Evolutionary conservation across 2,113 vertebrate genomes (phyloP).

Genomic region (Daboia siamensis): DNA sequence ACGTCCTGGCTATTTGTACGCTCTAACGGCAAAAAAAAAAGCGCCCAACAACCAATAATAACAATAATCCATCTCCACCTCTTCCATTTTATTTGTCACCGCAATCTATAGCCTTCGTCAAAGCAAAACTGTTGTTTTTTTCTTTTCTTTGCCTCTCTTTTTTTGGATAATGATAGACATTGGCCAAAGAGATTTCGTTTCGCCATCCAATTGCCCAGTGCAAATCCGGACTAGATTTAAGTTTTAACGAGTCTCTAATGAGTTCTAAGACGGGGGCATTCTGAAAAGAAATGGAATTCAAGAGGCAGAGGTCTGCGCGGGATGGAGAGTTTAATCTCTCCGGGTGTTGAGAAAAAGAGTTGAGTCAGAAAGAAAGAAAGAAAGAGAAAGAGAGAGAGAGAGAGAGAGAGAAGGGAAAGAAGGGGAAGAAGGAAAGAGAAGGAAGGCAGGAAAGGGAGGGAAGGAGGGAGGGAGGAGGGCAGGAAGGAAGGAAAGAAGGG

Average conservation of each 20-base stretch:
- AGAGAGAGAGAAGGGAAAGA: no score
- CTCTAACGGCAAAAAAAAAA: slow-evolving; percentile 24
- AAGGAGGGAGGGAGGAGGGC: no score
- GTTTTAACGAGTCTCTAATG: not conserved
- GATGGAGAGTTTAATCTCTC: not conserved
- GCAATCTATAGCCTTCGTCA: no score
- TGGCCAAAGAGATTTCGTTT: not conserved
- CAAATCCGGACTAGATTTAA: not conserved
- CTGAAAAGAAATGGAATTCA: not conserved
- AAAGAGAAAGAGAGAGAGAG: no score
- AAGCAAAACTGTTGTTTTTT: no score
- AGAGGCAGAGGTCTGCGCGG: not conserved
- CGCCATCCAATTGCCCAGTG: not conserved
- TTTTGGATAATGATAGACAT: not conserved
- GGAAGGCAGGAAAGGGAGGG: no score
- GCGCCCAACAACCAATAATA: not conserved
- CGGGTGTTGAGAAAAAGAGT: not conserved
- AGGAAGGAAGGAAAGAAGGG: no score
- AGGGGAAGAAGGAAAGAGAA: no score
- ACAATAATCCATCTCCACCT: not conserved
- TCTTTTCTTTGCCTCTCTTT: no score
- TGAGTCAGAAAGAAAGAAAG: not conserved
- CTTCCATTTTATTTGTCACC: slow-evolving; percentile 17
- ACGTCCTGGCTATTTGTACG: not conserved
- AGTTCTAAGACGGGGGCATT: not conserved